Conservation (phyloP, 2,797 vertebrate genomes). For the Lacerta agilis region DNA sequence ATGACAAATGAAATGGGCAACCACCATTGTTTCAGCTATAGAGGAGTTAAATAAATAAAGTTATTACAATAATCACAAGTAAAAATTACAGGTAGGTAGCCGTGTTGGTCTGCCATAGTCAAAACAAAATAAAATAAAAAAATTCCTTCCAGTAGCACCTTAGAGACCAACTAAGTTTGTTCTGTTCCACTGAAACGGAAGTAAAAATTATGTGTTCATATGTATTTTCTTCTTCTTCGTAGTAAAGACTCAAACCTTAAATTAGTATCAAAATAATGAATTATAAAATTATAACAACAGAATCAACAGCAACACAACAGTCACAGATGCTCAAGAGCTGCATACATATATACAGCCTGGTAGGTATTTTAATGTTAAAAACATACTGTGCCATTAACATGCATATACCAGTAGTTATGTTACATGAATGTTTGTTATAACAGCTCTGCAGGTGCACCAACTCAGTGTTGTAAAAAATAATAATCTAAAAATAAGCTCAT, state of each 20-base stretch:
- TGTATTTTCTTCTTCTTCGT: not conserved
- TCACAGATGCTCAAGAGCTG: not conserved
- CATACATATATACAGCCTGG: not conserved
- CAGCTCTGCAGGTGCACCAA: too few species aligned
- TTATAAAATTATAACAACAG: not conserved
- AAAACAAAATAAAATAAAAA: too few species aligned
- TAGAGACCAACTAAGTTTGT: too few species aligned
- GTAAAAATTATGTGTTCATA: not conserved
- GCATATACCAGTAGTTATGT: too few species aligned
- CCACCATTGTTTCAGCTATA: not conserved
- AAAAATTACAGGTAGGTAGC: not conserved
- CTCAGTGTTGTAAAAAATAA: too few species aligned
- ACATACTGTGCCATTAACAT: too few species aligned
- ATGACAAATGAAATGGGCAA: not conserved
- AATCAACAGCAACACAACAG: not conserved
- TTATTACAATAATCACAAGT: not conserved
- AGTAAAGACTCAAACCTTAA: not conserved
- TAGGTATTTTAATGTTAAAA: too few species aligned
- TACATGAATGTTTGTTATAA: too few species aligned
- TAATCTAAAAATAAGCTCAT: too few species aligned
- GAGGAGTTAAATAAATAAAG: not conserved
- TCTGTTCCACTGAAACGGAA: not conserved
- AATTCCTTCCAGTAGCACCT: too few species aligned
- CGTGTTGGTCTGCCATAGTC: too few species aligned
- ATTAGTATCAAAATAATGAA: not conserved